phyloP scores from a whole-genome alignment of 2,113 vertebrate species.

The Phaetusa simplex region DNA sequence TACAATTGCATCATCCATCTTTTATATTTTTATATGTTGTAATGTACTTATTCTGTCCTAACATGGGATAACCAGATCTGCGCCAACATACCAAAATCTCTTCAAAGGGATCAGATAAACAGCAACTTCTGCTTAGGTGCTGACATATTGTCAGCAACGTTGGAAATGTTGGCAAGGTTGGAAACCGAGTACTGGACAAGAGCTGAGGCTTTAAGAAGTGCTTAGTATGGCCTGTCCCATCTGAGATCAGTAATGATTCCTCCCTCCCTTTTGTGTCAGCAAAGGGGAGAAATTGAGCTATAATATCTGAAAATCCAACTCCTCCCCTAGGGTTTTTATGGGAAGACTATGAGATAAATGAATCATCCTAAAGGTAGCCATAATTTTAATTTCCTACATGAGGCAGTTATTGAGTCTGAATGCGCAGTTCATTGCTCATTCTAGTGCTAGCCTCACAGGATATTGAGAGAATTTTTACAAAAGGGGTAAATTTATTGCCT shows the following conservation, averaged over 20 bases:
- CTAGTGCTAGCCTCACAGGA: neutral
- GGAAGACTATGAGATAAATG: neutral
- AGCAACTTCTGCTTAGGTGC: neutral
- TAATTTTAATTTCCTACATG: slow-evolving; percentile 13
- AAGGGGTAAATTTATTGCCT: neutral
- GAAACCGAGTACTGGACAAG: neutral
- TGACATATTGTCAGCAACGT: neutral
- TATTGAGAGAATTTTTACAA: neutral
- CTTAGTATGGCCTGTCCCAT: neutral
- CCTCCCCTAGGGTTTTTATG: neutral
- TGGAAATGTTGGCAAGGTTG: neutral
- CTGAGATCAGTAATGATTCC: neutral
- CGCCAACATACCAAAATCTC: neutral
- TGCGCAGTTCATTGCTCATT: neutral
- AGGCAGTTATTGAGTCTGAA: neutral
- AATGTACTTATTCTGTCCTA: neutral
- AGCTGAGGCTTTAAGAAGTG: neutral
- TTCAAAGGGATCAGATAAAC: neutral
- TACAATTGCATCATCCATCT: neutral
- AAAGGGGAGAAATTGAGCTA: neutral
- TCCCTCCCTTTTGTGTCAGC: neutral
- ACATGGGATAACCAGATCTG: neutral
- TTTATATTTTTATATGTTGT: neutral
- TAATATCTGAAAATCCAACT: neutral
- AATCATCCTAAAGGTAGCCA: neutral